Conservation (phyloP, 2,888 invertebrate genomes). For the Lingula anatina region DNA sequence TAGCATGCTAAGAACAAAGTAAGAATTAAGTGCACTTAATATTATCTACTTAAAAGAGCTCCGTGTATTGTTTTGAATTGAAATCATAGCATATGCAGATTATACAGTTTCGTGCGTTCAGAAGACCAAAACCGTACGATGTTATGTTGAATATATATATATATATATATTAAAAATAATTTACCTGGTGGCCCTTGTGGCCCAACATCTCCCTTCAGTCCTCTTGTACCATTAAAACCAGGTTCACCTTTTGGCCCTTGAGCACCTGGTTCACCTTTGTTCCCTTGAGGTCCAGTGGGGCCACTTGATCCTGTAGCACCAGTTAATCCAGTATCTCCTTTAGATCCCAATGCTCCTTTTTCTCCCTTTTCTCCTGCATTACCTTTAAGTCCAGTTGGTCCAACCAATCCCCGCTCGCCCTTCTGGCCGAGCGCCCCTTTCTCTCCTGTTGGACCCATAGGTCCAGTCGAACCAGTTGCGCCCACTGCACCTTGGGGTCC, state of each 20-base stretch:
- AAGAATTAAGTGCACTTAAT: too few species aligned
- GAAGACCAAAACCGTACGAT: too few species aligned
- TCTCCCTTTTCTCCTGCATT: slow-evolving; percentile 6
- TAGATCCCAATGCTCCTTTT: slow-evolving; percentile 5
- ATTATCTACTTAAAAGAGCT: too few species aligned
- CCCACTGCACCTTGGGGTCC: too few species aligned
- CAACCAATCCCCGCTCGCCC: slow-evolving; percentile 5
- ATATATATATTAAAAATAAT: too few species aligned
- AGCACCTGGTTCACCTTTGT: slow-evolving; percentile 1
- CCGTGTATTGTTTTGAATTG: too few species aligned
- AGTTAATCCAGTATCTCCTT: slow-evolving; percentile 9
- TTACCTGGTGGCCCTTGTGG: slow-evolving; percentile 6
- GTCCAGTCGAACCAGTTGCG: slow-evolving; percentile 1
- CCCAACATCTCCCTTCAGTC: slow-evolving; percentile 1
- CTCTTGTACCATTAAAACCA: slow-evolving; percentile 3
- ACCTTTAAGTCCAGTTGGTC: slow-evolving; percentile 6
- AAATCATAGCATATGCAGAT: too few species aligned
- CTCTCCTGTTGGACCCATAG: slow-evolving; percentile 3
- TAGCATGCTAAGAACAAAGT: too few species aligned
- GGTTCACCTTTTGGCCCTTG: slow-evolving; percentile 8
- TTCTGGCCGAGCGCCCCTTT: slow-evolving; percentile 4
- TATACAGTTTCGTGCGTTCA: too few species aligned
- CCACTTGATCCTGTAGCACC: too few species aligned
- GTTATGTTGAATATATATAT: too few species aligned
- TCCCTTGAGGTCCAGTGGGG: slow-evolving; percentile 7